Evolutionary conservation across 1,140 invertebrate species (phyloP), one percentile per base, ranked within the genome.

Genomic region (Apis laboriosa): DNA sequence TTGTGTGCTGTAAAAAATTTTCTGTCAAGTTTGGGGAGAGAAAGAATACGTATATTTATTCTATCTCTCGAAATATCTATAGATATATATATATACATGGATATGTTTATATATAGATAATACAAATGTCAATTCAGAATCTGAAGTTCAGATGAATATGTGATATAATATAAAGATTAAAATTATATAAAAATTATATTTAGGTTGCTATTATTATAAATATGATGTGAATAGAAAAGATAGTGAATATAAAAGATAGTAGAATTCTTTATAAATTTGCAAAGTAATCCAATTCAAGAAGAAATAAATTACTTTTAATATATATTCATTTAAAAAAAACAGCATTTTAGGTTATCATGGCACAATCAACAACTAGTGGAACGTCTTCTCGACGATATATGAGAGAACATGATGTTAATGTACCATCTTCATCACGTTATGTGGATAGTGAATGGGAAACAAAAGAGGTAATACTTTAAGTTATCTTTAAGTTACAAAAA

Each of bases 371-470:
- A 82, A 91, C 93, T 55, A 95, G 94, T 92, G 95, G 95, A 49
- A 95, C 95, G 19, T 95, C 95, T 34, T 95, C 94, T 12, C 87
- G 95, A 72, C 92, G 95, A 86, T 94, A 94, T 78, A 90, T 90
- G 67, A 92, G 94, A 75, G 95, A 95, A 76, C 95, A 95, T 80
- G 95, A 95, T 88, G 92, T 94, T 71, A 89, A 92, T 58, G 83
- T 86, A 64, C 91, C 94, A 72, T 91, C 94, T 71, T 95, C 95
- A 63, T 93, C 94, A 64, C 92, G 95, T 84, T 96, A 95, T 85
- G 94, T 93, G 13, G 96, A 96, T 89, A 95, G 95, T 56, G 96
- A 96, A 90, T 96, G 96, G 96, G 96, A 96, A 91, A 95, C 95
- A 19, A 96, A 96, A 91, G 96, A 96, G 94, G 96, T 96, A 88